Evolutionary conservation across 2,888 invertebrate species (phyloP).

Genomic region (Syrphus vitripennis): DNA sequence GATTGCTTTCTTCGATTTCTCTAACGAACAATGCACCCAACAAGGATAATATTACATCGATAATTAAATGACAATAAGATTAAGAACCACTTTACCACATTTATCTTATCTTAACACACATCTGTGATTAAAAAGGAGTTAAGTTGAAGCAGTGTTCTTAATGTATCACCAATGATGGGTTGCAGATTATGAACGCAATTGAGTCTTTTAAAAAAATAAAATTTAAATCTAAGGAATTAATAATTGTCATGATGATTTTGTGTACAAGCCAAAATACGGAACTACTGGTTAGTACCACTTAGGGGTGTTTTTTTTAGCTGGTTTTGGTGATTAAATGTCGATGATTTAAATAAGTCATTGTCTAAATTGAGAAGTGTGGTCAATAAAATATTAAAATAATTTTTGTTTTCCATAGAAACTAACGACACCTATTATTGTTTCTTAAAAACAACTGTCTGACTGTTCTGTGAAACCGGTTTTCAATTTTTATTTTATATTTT

Average conservation of each 20-base stretch:
- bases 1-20: background rate
- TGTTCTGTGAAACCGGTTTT: no score
- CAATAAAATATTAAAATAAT: no score
- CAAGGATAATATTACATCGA: background rate
- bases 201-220: background rate
- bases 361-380: no score
- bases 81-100: background rate
- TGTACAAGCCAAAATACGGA: background rate
- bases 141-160: no score
- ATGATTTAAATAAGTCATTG: no score
- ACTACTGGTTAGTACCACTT: background rate
- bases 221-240: background rate
- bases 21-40: background rate
- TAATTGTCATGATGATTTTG: background rate
- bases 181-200: background rate
- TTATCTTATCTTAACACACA: background rate
- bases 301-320: no score
- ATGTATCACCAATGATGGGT: background rate
- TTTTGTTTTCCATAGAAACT: no score
- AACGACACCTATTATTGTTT: no score
- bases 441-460: no score
- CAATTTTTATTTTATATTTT: no score
- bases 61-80: background rate
- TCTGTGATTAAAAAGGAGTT: background rate
- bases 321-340: no score